A percentile compares a stretch with the other conserved stretches of the same genome.
phyloP scores from a whole-genome alignment of 2,888 invertebrate genomes.

The Eupithecia tripunctaria region DNA sequence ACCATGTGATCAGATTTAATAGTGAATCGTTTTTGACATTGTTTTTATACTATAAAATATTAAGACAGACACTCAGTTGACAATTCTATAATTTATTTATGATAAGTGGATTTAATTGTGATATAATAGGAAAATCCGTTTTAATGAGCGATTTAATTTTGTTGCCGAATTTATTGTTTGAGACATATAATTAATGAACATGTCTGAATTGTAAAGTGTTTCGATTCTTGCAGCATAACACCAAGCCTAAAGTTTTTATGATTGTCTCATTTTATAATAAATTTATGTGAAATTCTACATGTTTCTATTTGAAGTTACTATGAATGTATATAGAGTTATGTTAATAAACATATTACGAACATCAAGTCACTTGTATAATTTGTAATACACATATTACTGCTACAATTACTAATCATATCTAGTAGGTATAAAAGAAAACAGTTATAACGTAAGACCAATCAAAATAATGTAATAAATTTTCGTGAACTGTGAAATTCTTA shows the following conservation, averaged over 20 bases:
- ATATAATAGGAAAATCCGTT: slow-evolving; percentile 71
- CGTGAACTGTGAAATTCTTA: slow-evolving; percentile 37
- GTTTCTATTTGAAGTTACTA: slow-evolving; percentile 81
- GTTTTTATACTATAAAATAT: slow-evolving; percentile 75
- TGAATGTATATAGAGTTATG: slow-evolving; percentile 82
- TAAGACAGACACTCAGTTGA: slow-evolving; percentile 76
- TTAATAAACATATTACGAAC: slow-evolving; percentile 82
- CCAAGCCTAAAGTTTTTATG: slow-evolving; percentile 70
- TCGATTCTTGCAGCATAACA: slow-evolving; percentile 62
- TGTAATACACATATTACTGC: slow-evolving; percentile 25
- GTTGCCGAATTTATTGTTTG: slow-evolving; percentile 61
- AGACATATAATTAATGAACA: slow-evolving; percentile 66
- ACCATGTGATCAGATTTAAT: slow-evolving; percentile 79
- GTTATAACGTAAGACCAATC: background rate
- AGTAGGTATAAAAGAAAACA: background rate
- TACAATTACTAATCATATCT: background rate
- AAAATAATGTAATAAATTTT: slow-evolving; percentile 5
- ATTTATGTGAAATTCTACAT: slow-evolving; percentile 75
- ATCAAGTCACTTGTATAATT: slow-evolving; percentile 60
- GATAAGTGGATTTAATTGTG: slow-evolving; percentile 82
- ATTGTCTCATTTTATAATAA: slow-evolving; percentile 74
- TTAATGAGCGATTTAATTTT: slow-evolving; percentile 65
- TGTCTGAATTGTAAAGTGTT: slow-evolving; percentile 54
- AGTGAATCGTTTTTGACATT: slow-evolving; percentile 82
- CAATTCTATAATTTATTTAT: slow-evolving; percentile 83